phyloP scores from a whole-genome alignment of 2,888 invertebrate genomes.

The Lepetodrilus schrolli region DNA sequence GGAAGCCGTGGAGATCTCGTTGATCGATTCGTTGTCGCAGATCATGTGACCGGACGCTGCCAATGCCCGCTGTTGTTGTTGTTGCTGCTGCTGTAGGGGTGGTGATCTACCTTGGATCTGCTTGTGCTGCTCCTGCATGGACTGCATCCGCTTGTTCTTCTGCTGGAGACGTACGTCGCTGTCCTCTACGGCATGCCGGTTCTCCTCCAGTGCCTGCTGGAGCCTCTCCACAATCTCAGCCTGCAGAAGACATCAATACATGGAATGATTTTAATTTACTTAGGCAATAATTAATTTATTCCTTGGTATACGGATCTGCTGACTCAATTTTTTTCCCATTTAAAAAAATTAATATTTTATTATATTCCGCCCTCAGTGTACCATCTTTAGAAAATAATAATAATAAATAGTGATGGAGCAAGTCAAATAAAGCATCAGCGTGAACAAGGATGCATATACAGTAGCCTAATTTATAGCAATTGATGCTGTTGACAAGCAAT shows the following conservation, averaged over 20 bases:
- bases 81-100: background rate
- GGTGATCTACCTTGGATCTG: conserved; percentile 53
- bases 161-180: conserved; percentile 55
- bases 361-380: too few species aligned
- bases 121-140: conserved; percentile 47
- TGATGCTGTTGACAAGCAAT: too few species aligned
- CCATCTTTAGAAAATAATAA: too few species aligned
- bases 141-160: conserved; percentile 48
- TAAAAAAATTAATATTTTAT: too few species aligned
- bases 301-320: too few species aligned
- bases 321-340: too few species aligned
- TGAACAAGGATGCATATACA: too few species aligned
- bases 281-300: too few species aligned
- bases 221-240: conserved; percentile 76
- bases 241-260: conserved; percentile 45
- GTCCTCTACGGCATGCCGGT: conserved; percentile 60
- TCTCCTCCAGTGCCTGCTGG: conserved; percentile 69
- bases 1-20: background rate
- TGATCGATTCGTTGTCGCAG: conserved; percentile 15
- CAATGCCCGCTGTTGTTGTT: background rate
- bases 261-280: too few species aligned
- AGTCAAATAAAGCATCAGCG: too few species aligned
- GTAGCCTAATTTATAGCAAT: too few species aligned
- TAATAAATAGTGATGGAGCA: too few species aligned
- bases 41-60: background rate